Evolutionary conservation across 2,888 invertebrate species (phyloP), one percentile per base, ranked within the genome.

Genomic region (Temnothorax ravouxi): DNA sequence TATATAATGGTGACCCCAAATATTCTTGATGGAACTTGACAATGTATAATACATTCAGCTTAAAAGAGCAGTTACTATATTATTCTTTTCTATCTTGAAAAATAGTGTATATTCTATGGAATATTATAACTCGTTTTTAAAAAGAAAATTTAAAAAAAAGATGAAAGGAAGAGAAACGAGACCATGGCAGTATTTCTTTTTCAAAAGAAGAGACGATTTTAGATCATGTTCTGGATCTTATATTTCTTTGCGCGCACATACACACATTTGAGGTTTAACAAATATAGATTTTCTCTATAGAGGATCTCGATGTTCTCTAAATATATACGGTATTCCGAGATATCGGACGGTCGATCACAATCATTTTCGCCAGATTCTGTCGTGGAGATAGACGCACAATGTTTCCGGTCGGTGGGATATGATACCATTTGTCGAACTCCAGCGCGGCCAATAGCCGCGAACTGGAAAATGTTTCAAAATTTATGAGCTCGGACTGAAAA

Each of bases 361-460:
- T 83, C 25, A 61, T 83, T 83, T 83, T 52, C 52, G 29, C 59
- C 59, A 82, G 82, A 62, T 83, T 81, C n/a, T 29, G 67, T 69
- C 62, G 11, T 29, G 21, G 11, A 38, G 29, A 61, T 34, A 69
- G 67, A 52, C 50, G 41, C 8, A 13, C 13, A n/a, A 54, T 21
- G 6, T 13, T 61, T 52, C 44, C 18, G 21, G 34, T 64, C 44
- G 50, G 38, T 52, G 69, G 75, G 75, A 67, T 83, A 86, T 88
- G 83, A 90, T 89, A 85, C 85, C 86, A 89, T 90, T 91, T 91
- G 84, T 79, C 74, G 86, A 83, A 84, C 88, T 84, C 81, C 67
- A 59, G 77, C 44, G 15, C 50, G 44, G 52, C 29, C 29, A 15
- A 21, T 61, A 85, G 56, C 34, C 83, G 59, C 84, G 76, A 76